Evolutionary conservation across 2,888 invertebrate genomes (phyloP).

Genomic region (Drosophila colorata): DNA sequence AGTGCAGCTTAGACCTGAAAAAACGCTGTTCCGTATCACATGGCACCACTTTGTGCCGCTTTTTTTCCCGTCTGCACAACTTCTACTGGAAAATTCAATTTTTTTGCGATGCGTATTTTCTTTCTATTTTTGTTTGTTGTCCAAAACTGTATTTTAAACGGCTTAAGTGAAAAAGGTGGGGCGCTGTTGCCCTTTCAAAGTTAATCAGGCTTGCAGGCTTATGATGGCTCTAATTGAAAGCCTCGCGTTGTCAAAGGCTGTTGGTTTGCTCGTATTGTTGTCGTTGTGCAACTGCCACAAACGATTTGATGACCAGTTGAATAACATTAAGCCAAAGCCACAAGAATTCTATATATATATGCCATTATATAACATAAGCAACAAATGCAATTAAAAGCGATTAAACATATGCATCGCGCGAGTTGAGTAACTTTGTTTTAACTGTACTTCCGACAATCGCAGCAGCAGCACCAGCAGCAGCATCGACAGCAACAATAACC

Average conservation of each 20-base stretch:
- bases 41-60: constrained; percentile 21
- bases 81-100: constrained; percentile 40
- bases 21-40: constrained; percentile 17
- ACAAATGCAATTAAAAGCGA: background rate
- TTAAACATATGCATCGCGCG: constrained; percentile 10
- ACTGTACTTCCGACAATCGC: constrained; percentile 28
- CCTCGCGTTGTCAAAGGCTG: constrained; percentile 43
- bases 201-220: constrained; percentile 49
- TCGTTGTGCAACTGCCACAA: constrained; percentile 13
- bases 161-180: constrained; percentile 13
- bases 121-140: constrained; percentile 8
- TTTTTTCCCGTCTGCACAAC: constrained; percentile 29
- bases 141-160: constrained; percentile 23
- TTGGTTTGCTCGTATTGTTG: constrained; percentile 5
- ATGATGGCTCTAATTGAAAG: constrained; percentile 46
- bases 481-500: too few relatives aligned
- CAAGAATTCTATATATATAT: constrained; percentile 36
- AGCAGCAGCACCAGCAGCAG: constrained; percentile 1
- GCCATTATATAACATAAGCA: constrained; percentile 33
- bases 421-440: constrained; percentile 19
- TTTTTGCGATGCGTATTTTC: constrained; percentile 17
- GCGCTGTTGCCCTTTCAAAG: constrained; percentile 21
- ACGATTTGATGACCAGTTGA: constrained; percentile 6
- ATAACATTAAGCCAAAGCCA: constrained; percentile 18
- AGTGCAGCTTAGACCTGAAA: constrained; percentile 18